These are phyloP conservation scores for Muscicapa comitata DNA, from an alignment of 2,797 vertebrate species.

Conservation along the genomic window DNA sequence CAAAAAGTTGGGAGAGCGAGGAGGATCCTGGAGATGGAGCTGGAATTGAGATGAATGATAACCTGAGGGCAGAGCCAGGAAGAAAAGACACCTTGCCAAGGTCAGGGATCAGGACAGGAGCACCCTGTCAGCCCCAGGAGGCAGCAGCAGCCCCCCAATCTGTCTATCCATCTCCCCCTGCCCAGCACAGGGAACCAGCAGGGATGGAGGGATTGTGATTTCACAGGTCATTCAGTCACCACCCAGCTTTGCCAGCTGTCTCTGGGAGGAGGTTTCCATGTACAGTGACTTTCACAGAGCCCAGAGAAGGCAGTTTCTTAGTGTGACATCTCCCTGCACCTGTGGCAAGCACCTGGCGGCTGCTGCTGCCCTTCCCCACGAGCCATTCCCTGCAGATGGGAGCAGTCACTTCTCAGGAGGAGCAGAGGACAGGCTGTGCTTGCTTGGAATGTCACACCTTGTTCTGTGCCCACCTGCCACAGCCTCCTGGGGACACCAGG, in stretches of 20 bases:
- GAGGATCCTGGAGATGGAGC: not conserved
- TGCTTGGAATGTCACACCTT: accelerated
- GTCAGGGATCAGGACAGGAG: not conserved
- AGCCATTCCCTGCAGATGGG: not conserved
- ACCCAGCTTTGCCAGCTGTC: not conserved
- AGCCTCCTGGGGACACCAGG: not conserved
- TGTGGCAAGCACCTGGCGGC: not conserved
- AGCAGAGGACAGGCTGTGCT: not conserved
- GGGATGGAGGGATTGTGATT: accelerated
- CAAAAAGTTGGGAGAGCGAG: not conserved
- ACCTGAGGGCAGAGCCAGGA: not conserved
- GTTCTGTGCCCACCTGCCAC: not conserved
- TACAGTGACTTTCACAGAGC: not conserved
- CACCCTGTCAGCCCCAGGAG: not conserved
- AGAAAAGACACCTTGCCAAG: not conserved
- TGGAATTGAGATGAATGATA: not conserved
- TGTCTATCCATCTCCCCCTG: not conserved
- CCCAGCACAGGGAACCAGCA: not conserved
- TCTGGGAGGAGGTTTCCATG: not conserved
- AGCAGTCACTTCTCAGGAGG: not conserved
- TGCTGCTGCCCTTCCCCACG: not conserved
- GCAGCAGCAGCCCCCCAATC: not conserved
- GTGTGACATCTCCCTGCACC: accelerated
- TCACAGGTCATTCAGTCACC: accelerated
- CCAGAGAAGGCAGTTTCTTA: not conserved